Evolutionary conservation across 2,113 vertebrate species (phyloP).

Genomic region (Eurystomus gularis): DNA sequence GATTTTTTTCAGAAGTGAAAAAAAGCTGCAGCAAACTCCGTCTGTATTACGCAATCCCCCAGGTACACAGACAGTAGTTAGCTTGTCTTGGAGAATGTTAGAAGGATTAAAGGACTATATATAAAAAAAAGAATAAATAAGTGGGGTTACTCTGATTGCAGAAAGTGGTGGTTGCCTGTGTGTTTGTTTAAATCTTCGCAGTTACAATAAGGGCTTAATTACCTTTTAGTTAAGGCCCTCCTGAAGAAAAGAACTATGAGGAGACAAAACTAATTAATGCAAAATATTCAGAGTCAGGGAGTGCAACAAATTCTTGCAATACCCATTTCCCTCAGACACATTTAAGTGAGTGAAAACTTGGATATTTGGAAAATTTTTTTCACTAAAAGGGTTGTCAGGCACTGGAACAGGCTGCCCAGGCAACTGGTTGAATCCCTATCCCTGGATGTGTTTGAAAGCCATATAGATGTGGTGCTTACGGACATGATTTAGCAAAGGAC

Average conservation of each 20-base stretch:
- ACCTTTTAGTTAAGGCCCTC: slow-evolving; percentile 1
- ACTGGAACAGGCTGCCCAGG: no score
- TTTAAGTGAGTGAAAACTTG: background rate
- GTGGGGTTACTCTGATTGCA: background rate
- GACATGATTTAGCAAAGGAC: no score
- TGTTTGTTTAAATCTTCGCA: slow-evolving; percentile 13
- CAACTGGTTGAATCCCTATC: no score
- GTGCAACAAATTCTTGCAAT: background rate
- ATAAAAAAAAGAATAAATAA: background rate
- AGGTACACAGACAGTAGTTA: background rate
- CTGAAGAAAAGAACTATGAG: background rate
- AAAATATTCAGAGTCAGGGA: slow-evolving; percentile 14
- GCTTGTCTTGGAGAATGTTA: background rate
- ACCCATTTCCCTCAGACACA: background rate
- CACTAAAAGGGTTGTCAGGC: no score
- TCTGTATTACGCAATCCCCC: background rate
- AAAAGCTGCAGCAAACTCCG: background rate
- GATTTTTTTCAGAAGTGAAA: slow-evolving; percentile 14
- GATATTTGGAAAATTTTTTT: no score
- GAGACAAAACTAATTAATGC: background rate
- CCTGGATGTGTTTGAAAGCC: no score
- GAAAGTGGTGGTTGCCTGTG: background rate
- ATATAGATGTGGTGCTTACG: no score
- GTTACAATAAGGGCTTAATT: background rate
- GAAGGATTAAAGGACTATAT: slow-evolving; percentile 10